Evolutionary conservation across 2,113 vertebrate species (phyloP), one percentile per base, ranked within the genome.

Genomic region (Ceyx cyanopectus): DNA sequence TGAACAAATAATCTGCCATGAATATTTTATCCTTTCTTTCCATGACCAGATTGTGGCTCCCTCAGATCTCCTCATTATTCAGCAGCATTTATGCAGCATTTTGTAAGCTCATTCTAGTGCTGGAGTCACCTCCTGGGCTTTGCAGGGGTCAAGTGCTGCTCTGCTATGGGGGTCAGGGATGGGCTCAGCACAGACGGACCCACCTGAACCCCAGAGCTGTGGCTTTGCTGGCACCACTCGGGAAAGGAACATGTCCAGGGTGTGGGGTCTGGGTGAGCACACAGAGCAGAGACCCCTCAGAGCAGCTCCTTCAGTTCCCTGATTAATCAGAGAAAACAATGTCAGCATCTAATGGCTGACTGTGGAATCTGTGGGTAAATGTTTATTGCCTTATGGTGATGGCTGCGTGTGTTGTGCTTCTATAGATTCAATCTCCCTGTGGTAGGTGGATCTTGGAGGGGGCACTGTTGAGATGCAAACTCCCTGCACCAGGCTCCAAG

Each of bases 81-180:
- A 37, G 57, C 69, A 34, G 45, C 14, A 48, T 43, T 72, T 70
- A 45, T 26, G 74, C 81, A 41, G 51, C 63, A 34, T 41, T 54
- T 46, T 32, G 57, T 32, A 37, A 65, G 45, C 65, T 54, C 21
- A 3, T 81, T 41, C 22, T 24, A 53, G 43, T 2, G 1, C 50
- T 8, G 6, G 69, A 45, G 54, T 18, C 70, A 37, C 57, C 1
- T 0, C 18, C 32, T 29, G 1, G 34, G 46, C 41, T 46, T 41
- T 41, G 54, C 26, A 30, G 34, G 79, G 34, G 24, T 41, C 37
- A 41, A 56, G 5, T 3, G 63, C 23, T 69, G 70, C 43, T 27
- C 6, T 6, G 1, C 34, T 2, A 26, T 1, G 5, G 34, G 22
- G 22, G 13, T 3, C 3, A 0, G 54, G 20, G 37, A 26, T 0